phyloP scores from a whole-genome alignment of 2,888 invertebrate genomes.

The Phragmatobia fuliginosa region DNA sequence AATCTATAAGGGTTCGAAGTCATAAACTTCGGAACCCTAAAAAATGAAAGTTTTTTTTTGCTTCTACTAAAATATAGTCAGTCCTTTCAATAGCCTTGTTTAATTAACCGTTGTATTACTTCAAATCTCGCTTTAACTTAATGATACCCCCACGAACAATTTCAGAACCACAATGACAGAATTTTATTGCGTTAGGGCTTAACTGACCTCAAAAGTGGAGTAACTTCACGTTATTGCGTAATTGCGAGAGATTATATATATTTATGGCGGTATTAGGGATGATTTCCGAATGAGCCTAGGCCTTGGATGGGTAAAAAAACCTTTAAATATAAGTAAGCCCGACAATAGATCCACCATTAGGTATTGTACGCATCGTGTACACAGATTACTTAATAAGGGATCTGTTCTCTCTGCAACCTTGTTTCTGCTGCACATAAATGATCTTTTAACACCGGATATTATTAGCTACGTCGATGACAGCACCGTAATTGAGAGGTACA shows the following conservation, averaged over 20 bases:
- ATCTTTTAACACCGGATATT: too few relatives aligned
- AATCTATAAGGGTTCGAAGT: too few relatives aligned
- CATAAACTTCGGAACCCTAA: too few relatives aligned
- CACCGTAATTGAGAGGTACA: too few relatives aligned
- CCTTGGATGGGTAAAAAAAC: neutral
- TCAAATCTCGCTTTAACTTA: neutral
- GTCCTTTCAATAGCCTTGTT: neutral
- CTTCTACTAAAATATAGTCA: neutral
- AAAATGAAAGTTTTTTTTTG: too few relatives aligned
- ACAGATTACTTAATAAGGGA: too few relatives aligned
- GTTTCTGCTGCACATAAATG: too few relatives aligned
- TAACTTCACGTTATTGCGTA: conserved; percentile 5
- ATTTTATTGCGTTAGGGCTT: conserved; percentile 4
- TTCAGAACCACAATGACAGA: conserved; percentile 4
- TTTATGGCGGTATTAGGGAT: neutral
- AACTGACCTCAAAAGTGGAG: conserved; percentile 2
- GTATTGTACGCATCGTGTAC: too few relatives aligned
- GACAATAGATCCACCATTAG: neutral
- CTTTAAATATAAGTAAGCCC: neutral
- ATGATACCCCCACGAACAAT: conserved; percentile 2
- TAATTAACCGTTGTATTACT: neutral
- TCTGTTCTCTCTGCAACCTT: too few relatives aligned
- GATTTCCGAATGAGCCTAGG: neutral
- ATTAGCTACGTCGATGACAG: too few relatives aligned
- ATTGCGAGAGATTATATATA: neutral